A percentile compares a stretch with the other conserved stretches of the same genome.
phyloP scores from a whole-genome alignment of 2,888 invertebrate genomes.

The Dexiosoma caninum region DNA sequence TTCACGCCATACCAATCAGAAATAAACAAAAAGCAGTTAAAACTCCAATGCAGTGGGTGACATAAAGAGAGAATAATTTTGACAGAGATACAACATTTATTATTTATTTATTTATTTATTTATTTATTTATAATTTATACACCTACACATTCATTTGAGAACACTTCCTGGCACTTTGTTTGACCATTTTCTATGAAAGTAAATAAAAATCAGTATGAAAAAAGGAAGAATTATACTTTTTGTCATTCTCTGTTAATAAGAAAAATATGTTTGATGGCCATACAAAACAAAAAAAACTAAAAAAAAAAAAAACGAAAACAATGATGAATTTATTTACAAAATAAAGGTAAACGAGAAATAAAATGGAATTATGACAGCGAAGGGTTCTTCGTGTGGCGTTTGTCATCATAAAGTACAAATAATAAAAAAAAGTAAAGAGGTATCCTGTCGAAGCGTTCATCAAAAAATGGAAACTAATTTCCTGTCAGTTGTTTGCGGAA shows the following conservation, averaged over 20 bases:
- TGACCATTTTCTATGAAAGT: slow-evolving; percentile 11
- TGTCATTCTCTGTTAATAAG: slow-evolving; percentile 50
- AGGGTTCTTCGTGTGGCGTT: neutral
- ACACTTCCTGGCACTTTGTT: slow-evolving; percentile 39
- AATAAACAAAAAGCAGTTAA: neutral
- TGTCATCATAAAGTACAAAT: slow-evolving; percentile 33
- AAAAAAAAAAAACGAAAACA: slow-evolving; percentile 18
- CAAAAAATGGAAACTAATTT: slow-evolving; percentile 78
- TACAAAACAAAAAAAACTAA: slow-evolving; percentile 16
- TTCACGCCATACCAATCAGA: neutral
- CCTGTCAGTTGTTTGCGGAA: slow-evolving; percentile 76
- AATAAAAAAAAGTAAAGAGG: slow-evolving; percentile 60
- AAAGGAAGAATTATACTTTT: slow-evolving; percentile 18
- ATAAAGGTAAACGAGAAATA: slow-evolving; percentile 32
- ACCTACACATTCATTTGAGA: slow-evolving; percentile 43
- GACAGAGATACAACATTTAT: slow-evolving; percentile 17
- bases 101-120: slow-evolving; percentile 58
- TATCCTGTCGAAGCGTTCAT: slow-evolving; percentile 77
- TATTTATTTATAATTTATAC: too few species aligned
- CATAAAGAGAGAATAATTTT: slow-evolving; percentile 23
- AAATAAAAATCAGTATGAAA: slow-evolving; percentile 33
- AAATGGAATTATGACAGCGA: neutral
- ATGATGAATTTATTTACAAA: slow-evolving; percentile 54
- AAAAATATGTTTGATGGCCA: slow-evolving; percentile 51
- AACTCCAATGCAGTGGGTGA: neutral